phyloP scores from a whole-genome alignment of 1,140 invertebrate species.

The Medauroidea extradentata region DNA sequence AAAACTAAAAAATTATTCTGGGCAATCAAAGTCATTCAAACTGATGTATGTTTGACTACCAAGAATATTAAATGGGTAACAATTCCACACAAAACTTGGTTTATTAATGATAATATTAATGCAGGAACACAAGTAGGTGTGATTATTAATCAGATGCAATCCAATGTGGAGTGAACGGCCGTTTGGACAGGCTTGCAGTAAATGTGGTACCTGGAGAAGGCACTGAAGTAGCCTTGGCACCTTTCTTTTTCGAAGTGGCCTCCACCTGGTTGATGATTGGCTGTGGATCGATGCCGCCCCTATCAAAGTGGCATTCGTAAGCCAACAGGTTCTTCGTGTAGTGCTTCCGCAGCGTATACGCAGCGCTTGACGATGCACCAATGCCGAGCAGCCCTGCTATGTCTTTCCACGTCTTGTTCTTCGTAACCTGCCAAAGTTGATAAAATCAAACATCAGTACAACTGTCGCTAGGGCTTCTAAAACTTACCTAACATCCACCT shows the following conservation, averaged over 20 bases:
- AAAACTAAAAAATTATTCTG: too few relatives aligned
- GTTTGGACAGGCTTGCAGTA: too few relatives aligned
- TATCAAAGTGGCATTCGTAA: conserved; percentile 95
- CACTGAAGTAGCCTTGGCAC: conserved; percentile 70
- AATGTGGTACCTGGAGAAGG: conserved; percentile 67
- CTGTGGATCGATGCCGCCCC: conserved; percentile 90
- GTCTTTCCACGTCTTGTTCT: conserved; percentile 98
- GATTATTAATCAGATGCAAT: too few relatives aligned
- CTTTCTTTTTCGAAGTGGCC: conserved; percentile 83
- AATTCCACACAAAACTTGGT: too few relatives aligned
- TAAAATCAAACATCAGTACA: too few relatives aligned
- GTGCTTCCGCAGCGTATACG: conserved; percentile 94
- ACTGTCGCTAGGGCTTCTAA: too few relatives aligned
- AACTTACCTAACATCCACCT: too few relatives aligned
- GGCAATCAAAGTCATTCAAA: too few relatives aligned
- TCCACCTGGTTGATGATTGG: conserved; percentile 94
- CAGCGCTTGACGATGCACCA: conserved; percentile 92
- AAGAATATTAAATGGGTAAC: too few relatives aligned
- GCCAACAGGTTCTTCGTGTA: conserved; percentile 95
- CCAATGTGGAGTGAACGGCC: neutral
- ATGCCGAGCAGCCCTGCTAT: conserved; percentile 90
- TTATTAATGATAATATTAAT: too few relatives aligned
- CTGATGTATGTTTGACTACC: too few relatives aligned
- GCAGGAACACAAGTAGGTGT: neutral
- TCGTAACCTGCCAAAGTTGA: conserved; percentile 97